phyloP scores from a whole-genome alignment of 2,888 invertebrate species.

The Phytoseiulus persimilis region DNA sequence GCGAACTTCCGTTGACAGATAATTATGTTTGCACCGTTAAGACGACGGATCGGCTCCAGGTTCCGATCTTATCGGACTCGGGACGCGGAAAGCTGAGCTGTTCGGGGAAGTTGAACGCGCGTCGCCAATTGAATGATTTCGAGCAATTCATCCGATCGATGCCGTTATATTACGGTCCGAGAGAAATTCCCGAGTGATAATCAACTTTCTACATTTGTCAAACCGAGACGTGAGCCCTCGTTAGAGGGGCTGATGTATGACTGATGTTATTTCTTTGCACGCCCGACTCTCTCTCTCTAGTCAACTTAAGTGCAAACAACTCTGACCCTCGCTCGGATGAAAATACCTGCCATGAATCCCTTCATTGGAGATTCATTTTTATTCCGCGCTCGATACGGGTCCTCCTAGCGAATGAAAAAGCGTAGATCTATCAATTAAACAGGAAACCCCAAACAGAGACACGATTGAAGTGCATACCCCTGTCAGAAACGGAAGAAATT shows the following conservation, averaged over 20 bases:
- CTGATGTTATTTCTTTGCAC: background rate
- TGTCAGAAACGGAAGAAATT: background rate
- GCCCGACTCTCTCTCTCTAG: background rate
- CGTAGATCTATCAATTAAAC: background rate
- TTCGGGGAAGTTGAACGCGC: background rate
- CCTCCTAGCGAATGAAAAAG: background rate
- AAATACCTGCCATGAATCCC: background rate
- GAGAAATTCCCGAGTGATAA: background rate
- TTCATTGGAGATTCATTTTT: background rate
- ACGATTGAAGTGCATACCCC: background rate
- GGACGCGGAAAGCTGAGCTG: background rate
- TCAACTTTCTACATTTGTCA: background rate
- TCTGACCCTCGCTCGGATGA: background rate
- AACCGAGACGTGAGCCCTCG: background rate
- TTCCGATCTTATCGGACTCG: background rate
- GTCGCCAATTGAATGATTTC: background rate
- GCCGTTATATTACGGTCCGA: background rate
- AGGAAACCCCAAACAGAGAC: background rate
- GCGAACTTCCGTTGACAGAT: background rate
- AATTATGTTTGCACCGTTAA: background rate
- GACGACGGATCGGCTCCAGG: background rate
- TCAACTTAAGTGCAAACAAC: background rate
- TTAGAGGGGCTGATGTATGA: background rate
- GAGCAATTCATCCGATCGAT: background rate
- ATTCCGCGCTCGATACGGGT: background rate